Evolutionary conservation across 2,797 vertebrate species (phyloP).

Genomic region (Coluber constrictor): DNA sequence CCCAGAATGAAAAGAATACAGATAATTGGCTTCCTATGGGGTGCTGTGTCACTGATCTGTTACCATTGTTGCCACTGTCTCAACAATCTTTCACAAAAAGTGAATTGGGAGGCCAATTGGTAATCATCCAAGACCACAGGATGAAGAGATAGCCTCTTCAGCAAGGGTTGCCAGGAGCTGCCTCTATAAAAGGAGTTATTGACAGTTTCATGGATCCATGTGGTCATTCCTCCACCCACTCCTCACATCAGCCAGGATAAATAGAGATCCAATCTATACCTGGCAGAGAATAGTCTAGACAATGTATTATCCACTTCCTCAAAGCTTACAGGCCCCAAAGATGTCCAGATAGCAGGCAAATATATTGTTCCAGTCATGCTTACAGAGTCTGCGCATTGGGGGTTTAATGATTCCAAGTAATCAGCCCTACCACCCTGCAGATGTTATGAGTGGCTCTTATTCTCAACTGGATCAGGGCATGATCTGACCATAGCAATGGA

Average conservation of each 20-base stretch:
- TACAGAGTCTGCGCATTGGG: not conserved
- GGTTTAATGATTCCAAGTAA: not conserved
- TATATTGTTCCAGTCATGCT: not conserved
- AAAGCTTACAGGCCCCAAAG: not conserved
- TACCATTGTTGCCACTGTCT: not conserved
- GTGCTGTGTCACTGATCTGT: not conserved
- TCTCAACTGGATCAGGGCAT: not conserved
- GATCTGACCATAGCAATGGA: not conserved
- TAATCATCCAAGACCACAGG: not conserved
- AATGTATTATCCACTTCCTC: not conserved
- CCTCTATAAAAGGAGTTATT: not conserved
- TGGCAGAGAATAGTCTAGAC: not conserved
- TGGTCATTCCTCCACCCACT: not conserved
- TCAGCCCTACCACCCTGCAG: not conserved
- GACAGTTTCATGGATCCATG: not conserved
- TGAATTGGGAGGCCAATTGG: not conserved
- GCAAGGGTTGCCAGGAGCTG: not conserved
- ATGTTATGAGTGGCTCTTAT: not conserved
- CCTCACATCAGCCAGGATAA: not conserved
- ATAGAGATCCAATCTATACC: not conserved
- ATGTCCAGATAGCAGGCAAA: not conserved
- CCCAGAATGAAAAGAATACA: not conserved
- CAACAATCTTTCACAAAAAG: not conserved
- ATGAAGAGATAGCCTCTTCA: not conserved
- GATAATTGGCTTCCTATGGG: not conserved